phyloP scores from a whole-genome alignment of 2,797 vertebrate genomes.

The Falco novaeseelandiae region DNA sequence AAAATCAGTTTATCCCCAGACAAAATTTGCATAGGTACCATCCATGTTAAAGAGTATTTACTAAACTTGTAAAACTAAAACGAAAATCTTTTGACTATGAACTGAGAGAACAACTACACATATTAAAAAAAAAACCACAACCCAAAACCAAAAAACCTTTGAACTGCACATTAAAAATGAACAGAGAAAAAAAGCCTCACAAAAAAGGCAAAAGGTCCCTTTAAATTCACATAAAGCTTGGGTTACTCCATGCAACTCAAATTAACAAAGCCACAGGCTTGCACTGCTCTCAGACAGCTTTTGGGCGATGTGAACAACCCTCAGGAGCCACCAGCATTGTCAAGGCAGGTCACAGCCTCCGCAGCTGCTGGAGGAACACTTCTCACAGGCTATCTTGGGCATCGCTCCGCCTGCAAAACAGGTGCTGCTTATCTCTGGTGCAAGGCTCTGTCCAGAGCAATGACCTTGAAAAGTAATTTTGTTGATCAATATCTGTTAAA shows the following conservation, averaged over 20 bases:
- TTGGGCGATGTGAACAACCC: fast-evolving
- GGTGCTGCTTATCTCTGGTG: slow-evolving; percentile 33
- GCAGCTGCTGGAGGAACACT: fast-evolving
- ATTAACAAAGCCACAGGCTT: neutral
- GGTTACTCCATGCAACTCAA: neutral
- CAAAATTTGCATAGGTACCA: neutral
- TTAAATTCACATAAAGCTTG: neutral
- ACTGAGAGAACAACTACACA: fast-evolving
- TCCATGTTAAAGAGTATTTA: neutral
- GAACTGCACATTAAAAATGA: neutral
- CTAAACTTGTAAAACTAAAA: neutral
- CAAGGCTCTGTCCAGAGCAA: neutral
- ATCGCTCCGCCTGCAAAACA: fast-evolving
- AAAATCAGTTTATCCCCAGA: neutral
- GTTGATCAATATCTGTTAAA: slow-evolving; percentile 59
- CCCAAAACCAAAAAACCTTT: no score
- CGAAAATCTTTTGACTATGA: neutral
- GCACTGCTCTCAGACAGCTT: neutral
- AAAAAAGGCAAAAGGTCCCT: neutral
- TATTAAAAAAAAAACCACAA: neutral
- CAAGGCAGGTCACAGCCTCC: neutral
- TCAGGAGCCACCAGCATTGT: neutral
- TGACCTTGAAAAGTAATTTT: slow-evolving; percentile 70
- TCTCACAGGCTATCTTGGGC: neutral
- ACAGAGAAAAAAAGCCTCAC: neutral